Evolutionary conservation across 1,140 invertebrate genomes (phyloP), one percentile per base, ranked within the genome.

Genomic region (Lucilia cuprina): DNA sequence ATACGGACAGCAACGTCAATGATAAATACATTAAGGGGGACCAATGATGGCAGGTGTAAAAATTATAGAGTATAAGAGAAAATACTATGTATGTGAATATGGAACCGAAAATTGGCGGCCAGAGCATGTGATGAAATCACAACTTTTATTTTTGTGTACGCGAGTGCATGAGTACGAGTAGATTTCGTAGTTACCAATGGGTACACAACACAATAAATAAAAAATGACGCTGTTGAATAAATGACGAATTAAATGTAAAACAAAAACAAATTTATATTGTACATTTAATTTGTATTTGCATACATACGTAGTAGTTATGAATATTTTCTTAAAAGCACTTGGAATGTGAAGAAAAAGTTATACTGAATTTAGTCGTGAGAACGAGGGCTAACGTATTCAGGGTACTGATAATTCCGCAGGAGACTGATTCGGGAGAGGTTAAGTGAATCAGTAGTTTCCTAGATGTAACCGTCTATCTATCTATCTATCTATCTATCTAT

Each of bases 151-250:
- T 17, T 2, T 3, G 14, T 41, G 50, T 55, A 55, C 50, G 50
- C 55, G 41, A 60, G 55, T 60, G 14, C 55, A 60, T 60, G 14
- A 60, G 14, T 17, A n/a, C n/a, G 55, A 60, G 55, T 2, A 30
- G 1, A 30, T 30, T 65, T 19, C 17, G 60, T 65, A 17, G 60
- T 17, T 65, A 17, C n/a, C n/a, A 4, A 19, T n/a, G 19, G 21
- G 50, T 55, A 41, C 74, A n/a, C 34, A 9, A 35, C 5, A 41
- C n/a, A 5, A 41, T 19, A n/a, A 41, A 75, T 74, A 12, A 19
- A 19, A 47, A 80, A 80, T 80, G 77, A 80, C 41, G 77, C 77
- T 80, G 41, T 80, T 80, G 41, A 80, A 80, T 50, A 21, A 80
- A 80, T 80, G 77, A 80, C 77, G 77, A 80, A 30, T 25, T 80